phyloP scores from a whole-genome alignment of 64 coral and sea anemone genomes.

The Montipora cactus region DNA sequence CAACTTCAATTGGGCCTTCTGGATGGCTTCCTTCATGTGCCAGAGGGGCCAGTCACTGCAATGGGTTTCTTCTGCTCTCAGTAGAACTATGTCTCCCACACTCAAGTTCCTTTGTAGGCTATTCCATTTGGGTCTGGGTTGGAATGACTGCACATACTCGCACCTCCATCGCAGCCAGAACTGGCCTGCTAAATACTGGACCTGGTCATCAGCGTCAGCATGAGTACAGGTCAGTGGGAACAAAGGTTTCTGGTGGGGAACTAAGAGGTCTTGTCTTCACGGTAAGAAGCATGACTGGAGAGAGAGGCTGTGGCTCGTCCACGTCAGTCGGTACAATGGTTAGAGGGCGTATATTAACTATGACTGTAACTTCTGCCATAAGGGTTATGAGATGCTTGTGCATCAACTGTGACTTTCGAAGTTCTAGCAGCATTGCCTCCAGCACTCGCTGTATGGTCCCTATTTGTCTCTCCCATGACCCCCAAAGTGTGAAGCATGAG shows the following conservation, averaged over 20 bases:
- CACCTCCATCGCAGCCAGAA: conserved; percentile 41
- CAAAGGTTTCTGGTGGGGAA: neutral
- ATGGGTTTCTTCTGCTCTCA: no score
- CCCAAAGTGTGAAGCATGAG: neutral
- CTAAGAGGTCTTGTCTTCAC: conserved; percentile 35
- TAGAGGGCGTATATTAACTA: conserved; percentile 1
- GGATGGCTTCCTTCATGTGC: neutral
- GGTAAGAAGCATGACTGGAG: conserved; percentile 60
- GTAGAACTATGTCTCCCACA: no score
- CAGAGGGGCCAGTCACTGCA: neutral
- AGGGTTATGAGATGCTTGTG: neutral
- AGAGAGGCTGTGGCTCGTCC: conserved; percentile 1
- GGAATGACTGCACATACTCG: conserved; percentile 48
- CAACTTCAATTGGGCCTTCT: neutral
- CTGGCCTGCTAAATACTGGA: neutral
- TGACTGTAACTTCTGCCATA: conserved; percentile 6
- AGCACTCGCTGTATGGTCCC: neutral
- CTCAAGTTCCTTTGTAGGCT: neutral
- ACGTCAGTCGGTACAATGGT: neutral
- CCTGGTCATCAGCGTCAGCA: neutral
- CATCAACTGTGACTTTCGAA: neutral
- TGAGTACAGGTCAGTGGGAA: conserved; percentile 9
- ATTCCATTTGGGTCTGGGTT: conserved; percentile 34
- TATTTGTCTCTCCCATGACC: neutral
- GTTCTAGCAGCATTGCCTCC: neutral